These are phyloP conservation scores for Colletes latitarsis DNA, from an alignment of 1,140 invertebrate genomes.

Conservation along the genomic window DNA sequence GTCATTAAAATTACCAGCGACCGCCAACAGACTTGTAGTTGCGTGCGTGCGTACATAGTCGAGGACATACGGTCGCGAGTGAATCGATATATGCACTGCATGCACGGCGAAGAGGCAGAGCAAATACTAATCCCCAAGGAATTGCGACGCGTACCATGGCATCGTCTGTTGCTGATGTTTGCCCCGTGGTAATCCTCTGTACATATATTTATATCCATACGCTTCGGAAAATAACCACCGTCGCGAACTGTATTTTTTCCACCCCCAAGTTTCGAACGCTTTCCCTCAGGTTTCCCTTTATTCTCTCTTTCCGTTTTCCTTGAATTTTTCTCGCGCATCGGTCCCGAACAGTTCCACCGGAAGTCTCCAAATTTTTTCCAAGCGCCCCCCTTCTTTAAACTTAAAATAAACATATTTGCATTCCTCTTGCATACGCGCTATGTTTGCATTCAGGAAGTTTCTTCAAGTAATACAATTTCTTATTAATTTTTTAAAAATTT, in stretches of 20 bases:
- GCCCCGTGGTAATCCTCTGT: conserved; percentile 53
- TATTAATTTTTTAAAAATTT: too few species aligned
- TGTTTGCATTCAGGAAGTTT: too few species aligned
- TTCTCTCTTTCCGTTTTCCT: background rate
- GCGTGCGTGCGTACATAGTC: background rate
- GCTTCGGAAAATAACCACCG: conserved; percentile 34
- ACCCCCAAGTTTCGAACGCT: background rate
- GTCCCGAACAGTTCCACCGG: too few species aligned
- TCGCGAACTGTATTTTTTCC: background rate
- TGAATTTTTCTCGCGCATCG: background rate
- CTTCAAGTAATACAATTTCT: too few species aligned
- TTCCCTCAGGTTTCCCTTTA: too few species aligned
- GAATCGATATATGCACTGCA: conserved; percentile 53
- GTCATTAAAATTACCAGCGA: conserved; percentile 41
- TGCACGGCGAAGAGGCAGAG: conserved; percentile 40
- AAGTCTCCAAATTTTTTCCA: too few species aligned
- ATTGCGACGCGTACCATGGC: conserved; percentile 37
- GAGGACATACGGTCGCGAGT: background rate
- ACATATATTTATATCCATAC: conserved; percentile 49
- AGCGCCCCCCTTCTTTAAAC: too few species aligned
- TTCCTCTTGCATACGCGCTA: too few species aligned
- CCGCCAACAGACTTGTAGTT: conserved; percentile 16
- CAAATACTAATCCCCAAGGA: conserved; percentile 65
- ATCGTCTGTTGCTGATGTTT: conserved; percentile 62
- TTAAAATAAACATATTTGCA: too few species aligned